phyloP scores from a whole-genome alignment of 2,113 vertebrate species.

The Clinocottus analis region DNA sequence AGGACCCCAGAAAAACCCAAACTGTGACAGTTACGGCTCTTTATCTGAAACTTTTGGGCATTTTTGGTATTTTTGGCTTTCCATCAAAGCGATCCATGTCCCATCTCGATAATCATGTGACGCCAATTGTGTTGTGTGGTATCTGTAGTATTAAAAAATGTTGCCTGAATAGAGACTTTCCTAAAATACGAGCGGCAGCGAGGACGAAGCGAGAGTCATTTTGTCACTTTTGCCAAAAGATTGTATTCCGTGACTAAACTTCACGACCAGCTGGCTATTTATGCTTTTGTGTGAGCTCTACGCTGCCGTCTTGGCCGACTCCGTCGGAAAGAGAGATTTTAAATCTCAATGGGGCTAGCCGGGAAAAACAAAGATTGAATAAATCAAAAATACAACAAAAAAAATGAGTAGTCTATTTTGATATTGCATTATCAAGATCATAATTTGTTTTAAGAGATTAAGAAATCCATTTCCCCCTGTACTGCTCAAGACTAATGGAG shows the following conservation, averaged over 20 bases:
- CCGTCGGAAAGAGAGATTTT: not conserved
- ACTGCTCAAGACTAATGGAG: slow-evolving; percentile 29
- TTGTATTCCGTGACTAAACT: not conserved
- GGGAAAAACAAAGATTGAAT: not conserved
- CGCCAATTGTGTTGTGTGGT: not conserved
- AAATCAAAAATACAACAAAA: not conserved
- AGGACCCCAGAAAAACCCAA: too few species aligned
- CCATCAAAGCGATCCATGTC: not conserved
- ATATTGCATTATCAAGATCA: slow-evolving; percentile 26
- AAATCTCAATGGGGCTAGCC: not conserved
- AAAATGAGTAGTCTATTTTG: not conserved
- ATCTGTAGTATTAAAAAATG: not conserved
- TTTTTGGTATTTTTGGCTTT: not conserved
- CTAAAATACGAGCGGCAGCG: not conserved
- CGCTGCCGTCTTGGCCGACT: not conserved
- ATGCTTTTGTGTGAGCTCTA: not conserved
- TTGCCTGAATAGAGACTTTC: not conserved
- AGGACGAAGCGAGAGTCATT: not conserved
- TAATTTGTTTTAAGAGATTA: slow-evolving; percentile 53
- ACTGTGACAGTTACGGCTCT: too few species aligned
- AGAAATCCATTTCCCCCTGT: slow-evolving; percentile 24
- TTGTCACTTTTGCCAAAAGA: not conserved
- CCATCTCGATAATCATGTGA: not conserved
- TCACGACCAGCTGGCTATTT: not conserved
- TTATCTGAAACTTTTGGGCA: not conserved